phyloP scores from a whole-genome alignment of 2,113 vertebrate species.

The Entomyzon cyanotis region DNA sequence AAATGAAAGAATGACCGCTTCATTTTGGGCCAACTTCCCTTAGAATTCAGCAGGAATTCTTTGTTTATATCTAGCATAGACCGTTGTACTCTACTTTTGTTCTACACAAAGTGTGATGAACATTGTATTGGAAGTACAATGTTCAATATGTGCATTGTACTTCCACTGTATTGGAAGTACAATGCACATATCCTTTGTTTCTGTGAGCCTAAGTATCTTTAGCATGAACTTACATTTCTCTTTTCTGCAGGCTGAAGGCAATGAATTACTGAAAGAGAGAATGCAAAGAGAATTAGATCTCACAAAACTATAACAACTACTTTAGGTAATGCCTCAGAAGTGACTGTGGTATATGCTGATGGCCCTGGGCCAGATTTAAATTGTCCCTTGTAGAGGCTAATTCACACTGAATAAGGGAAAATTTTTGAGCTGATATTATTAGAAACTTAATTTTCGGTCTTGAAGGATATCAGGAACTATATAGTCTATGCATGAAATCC shows the following conservation, averaged over 20 bases:
- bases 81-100: neutral
- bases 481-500: neutral
- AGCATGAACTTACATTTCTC: neutral
- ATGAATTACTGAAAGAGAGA: neutral
- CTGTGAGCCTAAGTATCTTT: neutral
- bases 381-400: neutral
- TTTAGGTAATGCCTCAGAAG: neutral
- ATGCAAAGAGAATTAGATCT: neutral
- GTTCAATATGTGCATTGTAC: too few relatives aligned
- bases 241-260: neutral
- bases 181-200: neutral
- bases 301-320: neutral
- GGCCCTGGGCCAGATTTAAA: neutral
- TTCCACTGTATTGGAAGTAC: neutral
- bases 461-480: neutral
- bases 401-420: neutral
- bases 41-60: neutral
- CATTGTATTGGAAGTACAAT: neutral
- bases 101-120: neutral
- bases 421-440: neutral
- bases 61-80: neutral
- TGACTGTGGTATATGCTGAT: neutral
- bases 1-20: neutral
- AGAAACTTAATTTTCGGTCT: conserved; percentile 20
- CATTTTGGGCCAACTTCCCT: neutral